Evolutionary conservation across 2,888 invertebrate genomes (phyloP).

Genomic region (Charanyca ferruginea): DNA sequence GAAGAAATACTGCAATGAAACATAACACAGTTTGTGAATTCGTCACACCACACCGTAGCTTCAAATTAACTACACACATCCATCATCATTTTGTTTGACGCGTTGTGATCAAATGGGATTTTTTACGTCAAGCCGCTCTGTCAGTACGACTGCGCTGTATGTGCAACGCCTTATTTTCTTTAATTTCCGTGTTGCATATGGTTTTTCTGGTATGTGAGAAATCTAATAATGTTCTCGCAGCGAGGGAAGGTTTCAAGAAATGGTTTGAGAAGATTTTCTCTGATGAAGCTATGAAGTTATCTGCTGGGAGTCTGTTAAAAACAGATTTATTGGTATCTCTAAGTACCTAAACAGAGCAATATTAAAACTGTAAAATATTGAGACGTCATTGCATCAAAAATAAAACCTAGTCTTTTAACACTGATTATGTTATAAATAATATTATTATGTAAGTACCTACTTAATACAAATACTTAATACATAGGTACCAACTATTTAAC

Average conservation of each 20-base stretch:
- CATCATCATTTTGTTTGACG: constrained; percentile 81
- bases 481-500: too few relatives aligned
- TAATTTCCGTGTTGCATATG: constrained; percentile 65
- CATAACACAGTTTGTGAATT: constrained; percentile 67
- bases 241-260: neutral
- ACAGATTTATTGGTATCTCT: too few relatives aligned
- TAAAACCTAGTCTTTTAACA: too few relatives aligned
- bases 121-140: constrained; percentile 67
- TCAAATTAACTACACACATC: constrained; percentile 70
- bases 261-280: constrained; percentile 8
- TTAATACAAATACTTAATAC: too few relatives aligned
- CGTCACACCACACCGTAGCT: constrained; percentile 65
- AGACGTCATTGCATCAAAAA: too few relatives aligned
- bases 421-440: too few relatives aligned
- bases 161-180: constrained; percentile 61
- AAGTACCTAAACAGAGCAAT: too few relatives aligned
- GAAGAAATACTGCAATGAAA: constrained; percentile 57
- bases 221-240: constrained; percentile 48
- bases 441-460: too few relatives aligned
- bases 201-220: constrained; percentile 55
- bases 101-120: constrained; percentile 78
- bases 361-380: too few relatives aligned
- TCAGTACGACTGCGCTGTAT: constrained; percentile 68
- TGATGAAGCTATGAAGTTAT: too few relatives aligned
- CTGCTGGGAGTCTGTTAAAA: neutral